These are phyloP conservation scores for Dolichotis patagonum DNA, from an alignment of 2,113 vertebrate species.

Conservation along the genomic window DNA sequence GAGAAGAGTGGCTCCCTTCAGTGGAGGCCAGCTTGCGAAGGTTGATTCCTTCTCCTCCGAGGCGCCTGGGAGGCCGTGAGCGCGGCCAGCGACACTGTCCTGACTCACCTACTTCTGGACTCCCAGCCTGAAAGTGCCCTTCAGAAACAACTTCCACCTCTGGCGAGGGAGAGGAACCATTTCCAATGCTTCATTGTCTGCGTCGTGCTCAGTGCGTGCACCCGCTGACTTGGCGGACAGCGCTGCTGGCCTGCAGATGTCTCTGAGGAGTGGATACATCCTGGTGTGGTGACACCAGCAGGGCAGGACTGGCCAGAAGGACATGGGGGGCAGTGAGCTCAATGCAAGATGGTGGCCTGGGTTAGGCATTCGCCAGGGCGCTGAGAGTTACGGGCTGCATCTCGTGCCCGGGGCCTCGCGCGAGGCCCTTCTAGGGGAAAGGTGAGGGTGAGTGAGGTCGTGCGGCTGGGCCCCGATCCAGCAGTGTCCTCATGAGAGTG, in stretches of 20 bases:
- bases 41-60: background rate
- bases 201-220: too few relatives aligned
- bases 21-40: background rate
- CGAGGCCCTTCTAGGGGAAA: background rate
- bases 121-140: background rate
- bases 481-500: background rate
- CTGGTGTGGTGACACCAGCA: fast-evolving
- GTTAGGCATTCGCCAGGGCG: fast-evolving
- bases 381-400: background rate
- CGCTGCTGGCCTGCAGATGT: background rate
- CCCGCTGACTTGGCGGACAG: background rate
- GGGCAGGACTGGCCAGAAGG: fast-evolving
- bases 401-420: background rate
- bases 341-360: fast-evolving
- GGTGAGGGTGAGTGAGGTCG: background rate
- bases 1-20: background rate
- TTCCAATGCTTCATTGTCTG: background rate
- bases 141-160: background rate
- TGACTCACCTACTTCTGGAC: background rate
- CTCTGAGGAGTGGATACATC: background rate
- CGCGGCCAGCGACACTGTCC: background rate
- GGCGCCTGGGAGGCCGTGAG: background rate
- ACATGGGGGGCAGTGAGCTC: too few relatives aligned
- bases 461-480: background rate
- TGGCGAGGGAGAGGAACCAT: background rate